A percentile compares a stretch with the other conserved stretches of the same genome.
Evolutionary conservation across 2,797 vertebrate species (phyloP).

Genomic region (Cossypha dichroa): DNA sequence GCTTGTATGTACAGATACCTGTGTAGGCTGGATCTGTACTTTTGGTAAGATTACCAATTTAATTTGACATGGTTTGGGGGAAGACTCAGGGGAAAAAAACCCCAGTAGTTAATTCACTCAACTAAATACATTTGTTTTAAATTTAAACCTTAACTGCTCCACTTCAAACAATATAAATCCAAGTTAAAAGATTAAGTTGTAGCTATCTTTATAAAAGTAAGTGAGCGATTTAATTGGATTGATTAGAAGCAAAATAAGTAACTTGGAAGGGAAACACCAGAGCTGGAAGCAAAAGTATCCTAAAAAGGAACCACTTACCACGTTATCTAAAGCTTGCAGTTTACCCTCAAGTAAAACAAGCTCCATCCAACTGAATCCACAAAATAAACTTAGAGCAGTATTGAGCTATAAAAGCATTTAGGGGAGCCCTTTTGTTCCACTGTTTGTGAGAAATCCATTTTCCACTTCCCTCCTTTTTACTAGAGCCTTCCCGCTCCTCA

Average conservation of each 20-base stretch:
- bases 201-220: background rate
- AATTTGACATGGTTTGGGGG: background rate
- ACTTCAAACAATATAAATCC: background rate
- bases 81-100: rapidly evolving
- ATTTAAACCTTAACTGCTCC: background rate
- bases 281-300: background rate
- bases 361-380: background rate
- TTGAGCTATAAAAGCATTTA: background rate
- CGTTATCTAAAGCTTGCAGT: background rate
- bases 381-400: background rate
- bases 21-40: background rate
- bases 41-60: background rate
- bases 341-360: background rate
- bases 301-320: background rate
- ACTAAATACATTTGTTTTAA: background rate
- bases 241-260: background rate
- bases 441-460: background rate
- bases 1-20: background rate
- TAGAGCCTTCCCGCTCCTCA: background rate
- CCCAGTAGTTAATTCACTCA: background rate
- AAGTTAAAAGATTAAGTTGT: background rate
- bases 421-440: background rate
- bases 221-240: background rate
- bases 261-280: background rate
- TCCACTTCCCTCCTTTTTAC: background rate